Percentiles rank a stretch among this genome's conserved stretches.
Evolutionary conservation across 2,888 invertebrate species (phyloP).

Genomic region (Phalera bucephala): DNA sequence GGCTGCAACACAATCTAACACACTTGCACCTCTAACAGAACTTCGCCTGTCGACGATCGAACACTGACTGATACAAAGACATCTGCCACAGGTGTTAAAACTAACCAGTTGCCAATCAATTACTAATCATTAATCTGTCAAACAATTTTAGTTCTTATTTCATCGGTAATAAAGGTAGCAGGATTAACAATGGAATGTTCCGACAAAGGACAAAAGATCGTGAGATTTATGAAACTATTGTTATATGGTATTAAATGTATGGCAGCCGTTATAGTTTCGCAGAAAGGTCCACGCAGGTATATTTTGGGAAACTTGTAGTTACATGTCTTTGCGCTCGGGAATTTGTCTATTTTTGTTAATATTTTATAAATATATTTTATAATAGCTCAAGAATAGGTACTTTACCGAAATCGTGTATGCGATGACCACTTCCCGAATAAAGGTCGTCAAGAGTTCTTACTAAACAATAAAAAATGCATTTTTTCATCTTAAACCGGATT

Average conservation of each 20-base stretch:
- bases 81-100: slow-evolving; percentile 1
- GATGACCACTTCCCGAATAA: too few relatives aligned
- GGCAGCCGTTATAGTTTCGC: background rate
- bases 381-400: too few relatives aligned
- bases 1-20: slow-evolving; percentile 19
- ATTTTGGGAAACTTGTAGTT: too few relatives aligned
- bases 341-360: too few relatives aligned
- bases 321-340: too few relatives aligned
- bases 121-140: slow-evolving; percentile 10
- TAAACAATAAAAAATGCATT: too few relatives aligned
- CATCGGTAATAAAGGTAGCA: background rate
- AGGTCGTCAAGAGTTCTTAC: too few relatives aligned
- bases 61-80: slow-evolving; percentile 29
- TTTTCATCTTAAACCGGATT: too few relatives aligned
- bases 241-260: background rate
- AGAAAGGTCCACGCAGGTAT: background rate
- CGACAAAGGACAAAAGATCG: slow-evolving; percentile 15
- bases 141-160: slow-evolving; percentile 7
- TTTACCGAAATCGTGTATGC: too few relatives aligned
- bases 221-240: slow-evolving; percentile 5
- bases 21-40: slow-evolving; percentile 20
- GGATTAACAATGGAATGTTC: slow-evolving; percentile 1
- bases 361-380: too few relatives aligned
- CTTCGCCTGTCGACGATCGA: slow-evolving; percentile 17
- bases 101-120: slow-evolving; percentile 19